A percentile compares a stretch with the other conserved stretches of the same genome.
These are phyloP conservation scores for Pachyrhynchus sulphureomaculatus DNA, from an alignment of 1,140 invertebrate genomes.

Conservation along the genomic window DNA sequence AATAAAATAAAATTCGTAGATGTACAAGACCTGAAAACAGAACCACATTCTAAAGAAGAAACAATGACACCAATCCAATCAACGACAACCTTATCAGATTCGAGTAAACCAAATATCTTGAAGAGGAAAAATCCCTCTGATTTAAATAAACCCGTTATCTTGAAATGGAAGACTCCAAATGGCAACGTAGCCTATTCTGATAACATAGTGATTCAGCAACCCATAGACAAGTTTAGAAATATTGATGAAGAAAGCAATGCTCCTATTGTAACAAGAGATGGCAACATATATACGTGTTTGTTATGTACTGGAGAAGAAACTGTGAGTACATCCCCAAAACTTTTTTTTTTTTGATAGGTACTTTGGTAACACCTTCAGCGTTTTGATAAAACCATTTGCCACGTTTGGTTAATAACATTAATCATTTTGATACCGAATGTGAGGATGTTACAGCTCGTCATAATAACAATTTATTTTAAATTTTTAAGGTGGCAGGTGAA, in stretches of 20 bases:
- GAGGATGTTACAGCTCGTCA: no score
- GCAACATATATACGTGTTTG: constrained; percentile 58
- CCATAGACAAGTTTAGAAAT: constrained; percentile 8
- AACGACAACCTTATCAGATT: not conserved
- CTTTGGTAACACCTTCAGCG: no score
- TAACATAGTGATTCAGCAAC: constrained; percentile 19
- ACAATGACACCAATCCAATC: not conserved
- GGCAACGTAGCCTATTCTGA: constrained; percentile 6
- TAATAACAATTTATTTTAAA: no score
- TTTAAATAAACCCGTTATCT: constrained; percentile 41
- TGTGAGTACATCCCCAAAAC: no score
- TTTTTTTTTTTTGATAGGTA: no score
- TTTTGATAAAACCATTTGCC: no score
- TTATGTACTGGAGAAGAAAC: constrained; percentile 57
- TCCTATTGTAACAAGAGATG: constrained; percentile 45
- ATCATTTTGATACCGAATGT: no score
- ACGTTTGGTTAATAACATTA: no score
- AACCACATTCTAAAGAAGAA: constrained; percentile 27
- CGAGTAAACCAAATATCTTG: no score
- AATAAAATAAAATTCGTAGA: constrained; percentile 5
- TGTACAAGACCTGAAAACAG: constrained; percentile 39
- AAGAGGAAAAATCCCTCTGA: no score
- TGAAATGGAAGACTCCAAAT: constrained; percentile 40
- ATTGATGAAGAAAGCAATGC: constrained; percentile 4
- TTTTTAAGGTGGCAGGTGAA: constrained; percentile 50